Evolutionary conservation across 2,888 invertebrate species (phyloP).

Genomic region (Dastarcus helophoroides): DNA sequence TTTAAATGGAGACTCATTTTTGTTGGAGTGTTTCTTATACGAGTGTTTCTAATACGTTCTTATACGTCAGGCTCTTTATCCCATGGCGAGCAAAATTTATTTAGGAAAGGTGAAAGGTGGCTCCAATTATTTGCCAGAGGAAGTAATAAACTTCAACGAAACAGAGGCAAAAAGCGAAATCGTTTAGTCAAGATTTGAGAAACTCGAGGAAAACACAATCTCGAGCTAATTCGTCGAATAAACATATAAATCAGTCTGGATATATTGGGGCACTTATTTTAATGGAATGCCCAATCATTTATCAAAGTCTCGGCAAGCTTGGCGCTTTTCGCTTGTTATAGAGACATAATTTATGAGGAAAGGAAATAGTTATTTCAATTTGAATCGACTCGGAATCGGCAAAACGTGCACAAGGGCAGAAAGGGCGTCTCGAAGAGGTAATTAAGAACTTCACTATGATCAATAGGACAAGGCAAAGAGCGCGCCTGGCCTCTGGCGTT

Average conservation of each 20-base stretch:
- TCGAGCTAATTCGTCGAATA: slow-evolving; percentile 29
- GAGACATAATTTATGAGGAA: slow-evolving; percentile 34
- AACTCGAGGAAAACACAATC: slow-evolving; percentile 18
- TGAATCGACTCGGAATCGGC: slow-evolving; percentile 29
- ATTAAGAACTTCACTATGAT: slow-evolving; percentile 34
- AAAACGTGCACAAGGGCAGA: slow-evolving; percentile 31
- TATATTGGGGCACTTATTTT: slow-evolving; percentile 36
- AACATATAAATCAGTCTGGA: slow-evolving; percentile 34
- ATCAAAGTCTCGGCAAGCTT: slow-evolving; percentile 30
- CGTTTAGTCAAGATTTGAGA: too few relatives aligned
- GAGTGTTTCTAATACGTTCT: too few relatives aligned
- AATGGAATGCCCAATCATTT: slow-evolving; percentile 35
- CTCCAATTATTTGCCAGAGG: too few relatives aligned
- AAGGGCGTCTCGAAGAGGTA: slow-evolving; percentile 25
- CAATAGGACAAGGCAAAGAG: slow-evolving; percentile 26
- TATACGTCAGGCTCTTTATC: too few relatives aligned
- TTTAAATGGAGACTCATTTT: too few relatives aligned
- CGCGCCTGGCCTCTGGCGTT: slow-evolving; percentile 23
- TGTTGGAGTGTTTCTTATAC: too few relatives aligned
- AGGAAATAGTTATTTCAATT: slow-evolving; percentile 35
- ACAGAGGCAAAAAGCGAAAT: too few relatives aligned
- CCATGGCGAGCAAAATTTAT: too few relatives aligned
- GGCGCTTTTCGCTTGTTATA: slow-evolving; percentile 31
- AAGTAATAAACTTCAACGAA: too few relatives aligned
- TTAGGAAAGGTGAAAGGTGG: too few relatives aligned